Evolutionary conservation across 1,140 invertebrate genomes (phyloP).

Genomic region (Meteorus sp.): DNA sequence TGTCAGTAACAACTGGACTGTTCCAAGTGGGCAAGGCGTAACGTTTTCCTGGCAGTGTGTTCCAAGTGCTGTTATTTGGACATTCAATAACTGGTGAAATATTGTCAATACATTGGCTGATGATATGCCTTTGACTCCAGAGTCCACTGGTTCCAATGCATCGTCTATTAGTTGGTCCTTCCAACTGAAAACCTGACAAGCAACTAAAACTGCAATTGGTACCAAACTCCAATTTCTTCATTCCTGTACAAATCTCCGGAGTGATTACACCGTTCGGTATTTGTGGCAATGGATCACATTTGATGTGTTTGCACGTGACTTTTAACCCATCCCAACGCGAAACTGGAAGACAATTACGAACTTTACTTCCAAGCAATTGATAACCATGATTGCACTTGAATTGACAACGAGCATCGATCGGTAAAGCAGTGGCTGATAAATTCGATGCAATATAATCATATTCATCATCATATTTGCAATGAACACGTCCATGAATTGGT

Average conservation of each 20-base stretch:
- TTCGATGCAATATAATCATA: constrained; percentile 26
- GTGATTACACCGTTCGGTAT: constrained; percentile 57
- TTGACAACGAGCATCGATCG: constrained; percentile 68
- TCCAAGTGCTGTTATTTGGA: constrained; percentile 56
- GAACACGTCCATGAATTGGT: constrained; percentile 64
- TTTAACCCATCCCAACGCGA: constrained; percentile 71
- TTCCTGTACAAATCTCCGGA: constrained; percentile 57
- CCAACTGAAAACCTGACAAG: constrained; percentile 60
- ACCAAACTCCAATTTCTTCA: constrained; percentile 58
- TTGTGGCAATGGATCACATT: constrained; percentile 60
- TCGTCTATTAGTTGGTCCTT: constrained; percentile 54
- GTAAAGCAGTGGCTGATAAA: constrained; percentile 38
- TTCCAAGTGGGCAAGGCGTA: constrained; percentile 62
- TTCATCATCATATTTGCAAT: constrained; percentile 62
- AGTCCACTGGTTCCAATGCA: constrained; percentile 56
- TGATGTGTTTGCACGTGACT: constrained; percentile 66
- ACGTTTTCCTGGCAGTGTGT: constrained; percentile 55
- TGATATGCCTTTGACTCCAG: constrained; percentile 56
- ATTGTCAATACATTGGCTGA: constrained; percentile 59
- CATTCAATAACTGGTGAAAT: constrained; percentile 61
- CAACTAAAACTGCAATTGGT: constrained; percentile 63
- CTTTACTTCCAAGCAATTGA: constrained; percentile 67
- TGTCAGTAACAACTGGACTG: constrained; percentile 53
- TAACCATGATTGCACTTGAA: constrained; percentile 69
- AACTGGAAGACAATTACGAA: constrained; percentile 69